These are phyloP conservation scores for Datnioides undecimradiatus DNA, from an alignment of 2,113 vertebrate species.

Conservation along the genomic window DNA sequence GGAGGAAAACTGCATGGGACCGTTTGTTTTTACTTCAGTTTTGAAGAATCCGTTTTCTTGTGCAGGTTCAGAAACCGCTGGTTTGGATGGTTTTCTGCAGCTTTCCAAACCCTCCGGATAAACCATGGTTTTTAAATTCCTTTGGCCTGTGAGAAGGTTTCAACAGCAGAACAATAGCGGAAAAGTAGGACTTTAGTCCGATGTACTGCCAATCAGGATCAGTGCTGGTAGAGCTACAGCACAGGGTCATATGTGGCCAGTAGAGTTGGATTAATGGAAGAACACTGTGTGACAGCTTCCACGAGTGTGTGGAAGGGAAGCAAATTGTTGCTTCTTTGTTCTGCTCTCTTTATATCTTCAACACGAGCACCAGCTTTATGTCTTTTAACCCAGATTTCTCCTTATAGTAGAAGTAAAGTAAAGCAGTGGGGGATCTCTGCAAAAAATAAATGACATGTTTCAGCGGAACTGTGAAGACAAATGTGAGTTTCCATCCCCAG, in stretches of 20 bases:
- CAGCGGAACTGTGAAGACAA: neutral
- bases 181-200: constrained; percentile 56
- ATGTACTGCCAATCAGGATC: constrained; percentile 25
- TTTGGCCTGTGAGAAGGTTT: constrained; percentile 45
- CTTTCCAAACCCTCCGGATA: constrained; percentile 24
- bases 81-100: neutral
- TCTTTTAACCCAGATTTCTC: neutral
- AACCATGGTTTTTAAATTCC: constrained; percentile 54
- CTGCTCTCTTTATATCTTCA: neutral
- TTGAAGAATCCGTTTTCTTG: neutral
- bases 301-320: neutral
- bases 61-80: neutral
- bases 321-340: neutral
- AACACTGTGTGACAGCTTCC: neutral
- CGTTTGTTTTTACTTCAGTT: neutral
- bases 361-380: neutral
- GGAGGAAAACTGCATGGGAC: neutral
- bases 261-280: neutral
- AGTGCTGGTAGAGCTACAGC: constrained; percentile 15
- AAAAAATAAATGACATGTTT: too few species aligned
- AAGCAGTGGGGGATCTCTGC: too few species aligned
- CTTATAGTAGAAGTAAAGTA: neutral
- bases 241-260: neutral
- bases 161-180: constrained; percentile 30
- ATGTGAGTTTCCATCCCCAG: neutral